phyloP scores from a whole-genome alignment of 2,888 invertebrate species.

The Nephrotoma guestfalica region DNA sequence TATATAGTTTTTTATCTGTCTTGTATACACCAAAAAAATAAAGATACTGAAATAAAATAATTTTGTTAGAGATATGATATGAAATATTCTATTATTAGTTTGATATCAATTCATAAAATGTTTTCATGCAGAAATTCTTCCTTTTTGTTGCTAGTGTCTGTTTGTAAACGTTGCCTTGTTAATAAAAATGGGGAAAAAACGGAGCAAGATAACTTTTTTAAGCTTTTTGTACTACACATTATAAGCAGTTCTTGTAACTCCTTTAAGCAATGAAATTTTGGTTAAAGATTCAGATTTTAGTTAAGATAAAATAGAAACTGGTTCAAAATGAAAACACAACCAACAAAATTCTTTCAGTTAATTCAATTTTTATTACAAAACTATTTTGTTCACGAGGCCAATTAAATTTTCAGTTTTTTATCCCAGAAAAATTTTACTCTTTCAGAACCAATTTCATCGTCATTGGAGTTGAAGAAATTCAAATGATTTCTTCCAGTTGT shows the following conservation, averaged over 20 bases:
- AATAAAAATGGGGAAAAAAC: neutral
- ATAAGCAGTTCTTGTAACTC: neutral
- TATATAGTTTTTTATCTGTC: neutral
- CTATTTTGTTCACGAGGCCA: no score
- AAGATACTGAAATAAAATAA: neutral
- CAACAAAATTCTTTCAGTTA: no score
- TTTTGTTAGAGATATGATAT: neutral
- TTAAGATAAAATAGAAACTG: neutral
- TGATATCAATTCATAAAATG: neutral
- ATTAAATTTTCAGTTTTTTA: no score
- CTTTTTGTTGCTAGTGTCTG: neutral
- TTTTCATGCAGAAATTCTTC: neutral
- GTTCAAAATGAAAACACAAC: no score
- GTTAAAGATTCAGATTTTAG: neutral
- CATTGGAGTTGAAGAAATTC: no score
- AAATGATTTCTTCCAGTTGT: no score
- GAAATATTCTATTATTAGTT: neutral
- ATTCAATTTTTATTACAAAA: no score
- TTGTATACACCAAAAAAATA: neutral
- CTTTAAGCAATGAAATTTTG: neutral
- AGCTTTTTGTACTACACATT: neutral
- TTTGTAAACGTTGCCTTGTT: neutral
- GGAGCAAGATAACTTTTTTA: neutral
- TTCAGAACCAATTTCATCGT: no score
- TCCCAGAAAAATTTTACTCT: no score